Base-by-base conservation (phyloP, 2,113 vertebrate genomes). In the Nettapus auritus region DNA sequence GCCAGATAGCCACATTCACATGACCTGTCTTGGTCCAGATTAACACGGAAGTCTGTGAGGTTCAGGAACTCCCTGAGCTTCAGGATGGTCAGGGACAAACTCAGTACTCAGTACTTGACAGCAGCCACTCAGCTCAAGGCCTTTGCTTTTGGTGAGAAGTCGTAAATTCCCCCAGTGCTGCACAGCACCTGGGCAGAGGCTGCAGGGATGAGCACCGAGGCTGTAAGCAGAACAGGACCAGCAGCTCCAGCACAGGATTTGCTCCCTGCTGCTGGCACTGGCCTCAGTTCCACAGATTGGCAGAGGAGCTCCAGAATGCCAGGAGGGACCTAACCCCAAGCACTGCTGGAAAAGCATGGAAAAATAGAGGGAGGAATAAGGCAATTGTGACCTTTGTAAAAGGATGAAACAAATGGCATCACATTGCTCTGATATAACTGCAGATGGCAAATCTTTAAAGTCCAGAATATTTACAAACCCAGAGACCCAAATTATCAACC, bases 151-250 rank as follows among this genome's bases (percentile, higher is more conserved):
- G 4, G 22, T 53, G 42, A 83, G 25, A 31, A 15, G n/a, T 23
- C 20, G 8, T 20, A 42, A 83, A 44, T 1, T 1, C 19, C 17
- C 31, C 18, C 1, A 0, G 13, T 38, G 26, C 67, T 4, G 14
- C n/a, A 34, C 23, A 75, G 67, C 31, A 13, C 40, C 31, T 17
- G 44, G 38, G 8, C 5, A 8, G 34, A 38, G 44, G 23, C 44
- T 18, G 25, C 26, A 12, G 1, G 1, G 62, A 25, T 13, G 20
- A 59, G 42, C 4, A 8, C 8, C 26, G 13, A 17, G 26, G 33
- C 2, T n/a, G 44, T 67, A 53, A 34, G 29, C 2, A 26, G 7
- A 29, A 29, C 29, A 63, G 73, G 26, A 50, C 7, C 26, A 7
- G 31, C 50, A 82, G 60, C 42, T 55, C 33, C 73, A 66, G 82